phyloP scores from a whole-genome alignment of 2,888 invertebrate genomes.

The Fabriciana adippe region DNA sequence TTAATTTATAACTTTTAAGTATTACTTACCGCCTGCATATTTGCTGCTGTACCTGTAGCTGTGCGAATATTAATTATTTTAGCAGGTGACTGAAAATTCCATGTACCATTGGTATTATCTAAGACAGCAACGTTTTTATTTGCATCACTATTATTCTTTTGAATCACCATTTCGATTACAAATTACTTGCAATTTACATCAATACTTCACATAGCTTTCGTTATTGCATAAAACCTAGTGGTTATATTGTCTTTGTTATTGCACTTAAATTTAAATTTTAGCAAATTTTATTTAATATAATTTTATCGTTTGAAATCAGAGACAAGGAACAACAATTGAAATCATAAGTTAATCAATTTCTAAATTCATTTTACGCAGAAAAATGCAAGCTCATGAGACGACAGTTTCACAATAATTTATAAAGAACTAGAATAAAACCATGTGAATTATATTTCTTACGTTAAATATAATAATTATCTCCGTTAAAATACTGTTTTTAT shows the following conservation, averaged over 20 bases:
- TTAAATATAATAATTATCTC: too few relatives aligned
- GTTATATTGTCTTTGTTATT: too few relatives aligned
- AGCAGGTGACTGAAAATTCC: conserved; percentile 67
- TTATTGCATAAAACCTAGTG: background rate
- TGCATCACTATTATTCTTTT: conserved; percentile 71
- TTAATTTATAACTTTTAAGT: background rate
- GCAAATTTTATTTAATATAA: background rate
- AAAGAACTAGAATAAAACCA: too few relatives aligned
- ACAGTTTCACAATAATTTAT: too few relatives aligned
- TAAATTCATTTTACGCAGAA: conserved; percentile 9
- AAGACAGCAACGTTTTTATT: conserved; percentile 57
- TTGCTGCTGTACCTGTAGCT: conserved; percentile 51
- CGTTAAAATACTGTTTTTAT: too few relatives aligned
- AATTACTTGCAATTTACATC: conserved; percentile 12
- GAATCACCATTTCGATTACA: conserved; percentile 71
- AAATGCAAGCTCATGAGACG: too few relatives aligned
- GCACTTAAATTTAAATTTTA: background rate
- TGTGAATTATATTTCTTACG: too few relatives aligned
- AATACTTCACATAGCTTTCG: conserved; percentile 17
- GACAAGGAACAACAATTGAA: too few relatives aligned
- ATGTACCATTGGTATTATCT: conserved; percentile 57
- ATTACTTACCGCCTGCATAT: conserved; percentile 65
- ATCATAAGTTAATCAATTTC: conserved; percentile 12
- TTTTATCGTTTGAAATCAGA: conserved; percentile 3
- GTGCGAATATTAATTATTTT: conserved; percentile 60